A percentile compares a stretch with the other conserved stretches of the same genome.
These are phyloP conservation scores for Paradisaea rubra DNA, from an alignment of 2,113 vertebrate genomes.

Conservation along the genomic window DNA sequence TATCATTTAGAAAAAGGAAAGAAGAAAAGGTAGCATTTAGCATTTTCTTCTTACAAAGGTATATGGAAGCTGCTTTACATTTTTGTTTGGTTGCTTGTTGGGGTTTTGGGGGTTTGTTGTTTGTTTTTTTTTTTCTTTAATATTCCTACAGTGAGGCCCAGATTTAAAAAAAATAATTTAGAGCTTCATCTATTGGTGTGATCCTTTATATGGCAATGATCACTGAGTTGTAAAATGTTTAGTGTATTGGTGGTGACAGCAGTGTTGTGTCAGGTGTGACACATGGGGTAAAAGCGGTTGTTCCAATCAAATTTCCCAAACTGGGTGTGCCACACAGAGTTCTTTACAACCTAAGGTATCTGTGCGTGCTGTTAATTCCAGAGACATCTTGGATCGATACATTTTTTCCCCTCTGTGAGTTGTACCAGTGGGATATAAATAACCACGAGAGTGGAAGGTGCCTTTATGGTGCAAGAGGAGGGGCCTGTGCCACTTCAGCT, in stretches of 20 bases:
- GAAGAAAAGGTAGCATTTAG: neutral
- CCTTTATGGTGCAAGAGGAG: neutral
- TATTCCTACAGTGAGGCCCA: neutral
- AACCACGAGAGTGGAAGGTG: neutral
- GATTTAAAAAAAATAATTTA: rapidly evolving
- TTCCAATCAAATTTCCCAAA: neutral
- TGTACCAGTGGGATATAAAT: neutral
- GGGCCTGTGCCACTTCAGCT: neutral
- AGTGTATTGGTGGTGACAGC: neutral
- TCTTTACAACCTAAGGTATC: rapidly evolving
- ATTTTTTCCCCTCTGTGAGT: neutral
- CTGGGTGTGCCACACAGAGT: neutral
- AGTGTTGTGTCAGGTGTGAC: neutral
- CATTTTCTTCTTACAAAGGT: neutral
- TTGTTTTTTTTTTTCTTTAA: neutral
- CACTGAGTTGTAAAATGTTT: neutral
- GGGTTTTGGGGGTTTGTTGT: neutral
- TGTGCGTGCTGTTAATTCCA: neutral
- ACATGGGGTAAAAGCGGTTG: rapidly evolving
- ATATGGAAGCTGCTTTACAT: neutral
- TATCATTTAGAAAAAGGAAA: neutral
- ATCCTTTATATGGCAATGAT: neutral
- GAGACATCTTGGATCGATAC: neutral
- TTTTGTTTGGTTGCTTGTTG: neutral
- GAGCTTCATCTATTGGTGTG: neutral